Base-by-base conservation (phyloP, 2,888 invertebrate genomes). In the Chymomyza amoena region DNA sequence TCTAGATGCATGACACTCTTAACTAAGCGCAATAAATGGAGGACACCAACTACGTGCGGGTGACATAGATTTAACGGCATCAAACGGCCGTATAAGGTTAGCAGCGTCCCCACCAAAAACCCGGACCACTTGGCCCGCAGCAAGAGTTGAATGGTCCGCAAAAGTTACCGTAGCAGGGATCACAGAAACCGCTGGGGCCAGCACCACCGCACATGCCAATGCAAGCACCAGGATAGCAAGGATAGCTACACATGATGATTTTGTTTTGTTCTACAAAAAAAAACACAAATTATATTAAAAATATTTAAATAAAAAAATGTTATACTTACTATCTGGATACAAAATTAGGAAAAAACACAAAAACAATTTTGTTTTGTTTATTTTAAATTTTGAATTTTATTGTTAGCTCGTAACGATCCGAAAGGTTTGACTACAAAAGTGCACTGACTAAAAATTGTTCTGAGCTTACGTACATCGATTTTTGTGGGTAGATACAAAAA, bases 181-280 rank as follows among this genome's bases (percentile, higher is more conserved):
- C 84, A 51, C 66, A 75, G 54, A 70, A 80, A 4, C 79, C 79
- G 60, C 70, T 64, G 1, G 84, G 80, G 0, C 69, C 70, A 45
- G 66, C 65, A 6, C 84, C 69, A 7, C 83, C 80, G 7, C 79
- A 79, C 25, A 67, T 59, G 56, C 80, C 80, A 59, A 79, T 57
- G 39, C 68, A 71, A 20, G 81, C 78, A 51, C 59, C 32, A 6
- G 81, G 81, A 69, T 78, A 83, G 69, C 84, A 83, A 6, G 81
- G 81, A 63, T 66, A 75, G 25, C 28, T 15, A 51, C 72, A 72
- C 72, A 72, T 72, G 7, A 25, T 25, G 3, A 25, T 25, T 16
- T 70, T 5, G 64, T 10, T 13, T 45, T 45, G 4, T 45, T 45
- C 39, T 45, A 2, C 10, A 45, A 45, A 1, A 45, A 45, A 25